Base-by-base conservation (phyloP, 1,140 invertebrate genomes). In the Cydia strobilella region DNA sequence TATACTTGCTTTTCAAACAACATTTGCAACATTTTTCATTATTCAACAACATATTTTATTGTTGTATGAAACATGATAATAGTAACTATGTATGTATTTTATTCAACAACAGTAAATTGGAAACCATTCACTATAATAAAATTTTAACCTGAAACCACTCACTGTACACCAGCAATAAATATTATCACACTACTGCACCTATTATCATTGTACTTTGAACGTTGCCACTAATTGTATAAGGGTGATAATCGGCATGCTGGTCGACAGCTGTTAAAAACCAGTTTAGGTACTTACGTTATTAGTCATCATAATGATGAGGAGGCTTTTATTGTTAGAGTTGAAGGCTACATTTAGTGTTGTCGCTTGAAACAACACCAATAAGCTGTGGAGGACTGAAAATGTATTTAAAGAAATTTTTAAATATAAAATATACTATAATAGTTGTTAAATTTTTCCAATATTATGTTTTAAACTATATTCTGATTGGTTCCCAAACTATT, bases 271-370 rank as follows among this genome's bases (percentile, higher is more conserved):
- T 59, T 2, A 59, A 18, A 54, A 59, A 59, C 9, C 9, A n/a
- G 9, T n/a, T 45, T 59, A 59, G 20, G 20, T 85, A 96, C 96
- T 97, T 95, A 98, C 97, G 95, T 99, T 99, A 90, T 99, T 99
- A 0, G 98, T 99, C 96, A 99, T 99, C 97, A 99, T 99, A 69
- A 99, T 99, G 5, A 98, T 99, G 4, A 99, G 94, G 39, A 99
- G 94, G 72, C 98, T 98, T 93, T 99, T 99, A 89, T 99, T 99
- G 85, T 98, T 99, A 0, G 99, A 99, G 91, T 99, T 99, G 78
- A 99, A 99, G 5, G 99, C 99, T 69, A 99, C 99, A 94, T 99
- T 99, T 1, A 99, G 94, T 35, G 98, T 98, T 25, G 98, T 99
- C 20, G 98, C 98, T 96, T 99, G 96, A 85, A 98, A 96, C 84